Conservation (phyloP, 2,888 invertebrate genomes). For the Dynastes hyllus region DNA sequence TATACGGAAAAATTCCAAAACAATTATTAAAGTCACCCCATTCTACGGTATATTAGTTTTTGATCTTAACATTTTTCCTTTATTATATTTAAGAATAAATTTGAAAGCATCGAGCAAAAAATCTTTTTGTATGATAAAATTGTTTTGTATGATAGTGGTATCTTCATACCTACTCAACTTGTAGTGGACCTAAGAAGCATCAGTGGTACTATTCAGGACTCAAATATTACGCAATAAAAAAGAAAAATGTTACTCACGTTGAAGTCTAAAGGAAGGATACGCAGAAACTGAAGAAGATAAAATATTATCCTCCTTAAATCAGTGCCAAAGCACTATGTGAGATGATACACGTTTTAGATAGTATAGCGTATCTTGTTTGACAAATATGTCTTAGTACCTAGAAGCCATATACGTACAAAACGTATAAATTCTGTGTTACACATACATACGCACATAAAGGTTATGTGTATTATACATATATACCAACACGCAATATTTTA, state of each 20-base stretch:
- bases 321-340: background rate
- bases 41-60: no score
- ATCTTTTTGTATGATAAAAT: no score
- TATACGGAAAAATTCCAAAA: no score
- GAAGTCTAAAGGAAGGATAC: background rate
- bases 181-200: no score
- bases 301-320: background rate
- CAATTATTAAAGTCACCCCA: no score
- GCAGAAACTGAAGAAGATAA: background rate
- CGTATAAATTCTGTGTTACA: background rate
- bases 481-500: slow-evolving; percentile 4
- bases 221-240: no score
- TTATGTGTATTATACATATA: background rate
- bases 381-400: background rate
- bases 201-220: no score
- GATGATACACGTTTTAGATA: background rate
- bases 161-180: no score
- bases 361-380: background rate
- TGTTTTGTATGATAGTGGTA: no score
- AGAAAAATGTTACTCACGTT: background rate
- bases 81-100: no score
- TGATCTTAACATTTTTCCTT: no score
- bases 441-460: background rate
- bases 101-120: no score
- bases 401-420: background rate